Percentiles rank a stretch among this genome's conserved stretches.
phyloP scores from a whole-genome alignment of 2,113 vertebrate species.

The Fukomys damarensis region DNA sequence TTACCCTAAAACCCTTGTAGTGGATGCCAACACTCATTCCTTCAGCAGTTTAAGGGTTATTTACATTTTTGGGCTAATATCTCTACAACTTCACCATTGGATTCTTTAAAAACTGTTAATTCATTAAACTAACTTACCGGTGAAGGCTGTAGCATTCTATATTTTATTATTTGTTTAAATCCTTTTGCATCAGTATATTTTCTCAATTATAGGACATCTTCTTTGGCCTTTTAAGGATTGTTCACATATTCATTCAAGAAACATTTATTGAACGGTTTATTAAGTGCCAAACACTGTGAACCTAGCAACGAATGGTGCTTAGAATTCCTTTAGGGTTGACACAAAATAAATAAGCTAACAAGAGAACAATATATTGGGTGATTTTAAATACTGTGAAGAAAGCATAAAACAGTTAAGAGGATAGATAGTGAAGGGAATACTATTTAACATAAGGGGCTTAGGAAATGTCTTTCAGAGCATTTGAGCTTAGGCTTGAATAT shows the following conservation, averaged over 20 bases:
- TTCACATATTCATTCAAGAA: not conserved
- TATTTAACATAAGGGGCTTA: not conserved
- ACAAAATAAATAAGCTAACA: not conserved
- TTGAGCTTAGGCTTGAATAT: not conserved
- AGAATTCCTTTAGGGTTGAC: not conserved
- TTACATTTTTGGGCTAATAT: not conserved
- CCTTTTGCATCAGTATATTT: not conserved
- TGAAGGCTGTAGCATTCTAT: not conserved
- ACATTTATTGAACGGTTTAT: not conserved
- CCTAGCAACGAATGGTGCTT: not conserved
- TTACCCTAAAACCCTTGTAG: not conserved
- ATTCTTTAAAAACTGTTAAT: not conserved
- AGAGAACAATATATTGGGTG: not conserved
- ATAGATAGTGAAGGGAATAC: not conserved
- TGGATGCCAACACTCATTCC: not conserved
- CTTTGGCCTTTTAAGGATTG: not conserved
- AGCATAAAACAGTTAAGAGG: not conserved
- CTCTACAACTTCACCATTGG: not conserved
- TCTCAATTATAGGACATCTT: not conserved
- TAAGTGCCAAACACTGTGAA: not conserved
- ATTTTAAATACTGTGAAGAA: not conserved
- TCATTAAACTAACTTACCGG: not conserved
- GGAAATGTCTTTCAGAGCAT: not conserved
- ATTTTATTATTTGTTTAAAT: constrained; percentile 38
- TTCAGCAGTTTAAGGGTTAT: constrained; percentile 20